Percentiles rank a stretch among this genome's conserved stretches.
Conservation (phyloP, 2,797 vertebrate species). For the Tangara arthus region DNA sequence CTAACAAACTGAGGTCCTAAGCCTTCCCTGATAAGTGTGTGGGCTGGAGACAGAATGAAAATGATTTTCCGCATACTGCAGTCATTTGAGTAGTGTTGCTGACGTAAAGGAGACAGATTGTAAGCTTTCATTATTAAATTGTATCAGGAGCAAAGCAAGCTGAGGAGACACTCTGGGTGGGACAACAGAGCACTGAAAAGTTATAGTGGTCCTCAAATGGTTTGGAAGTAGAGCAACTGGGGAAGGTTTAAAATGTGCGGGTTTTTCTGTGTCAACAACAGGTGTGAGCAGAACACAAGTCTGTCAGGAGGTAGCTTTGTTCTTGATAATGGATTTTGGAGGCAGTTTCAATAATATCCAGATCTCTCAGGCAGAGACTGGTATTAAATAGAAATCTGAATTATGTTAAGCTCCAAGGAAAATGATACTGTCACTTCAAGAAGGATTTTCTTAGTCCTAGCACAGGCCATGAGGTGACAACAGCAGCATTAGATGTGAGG, state of each 20-base stretch:
- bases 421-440: background rate
- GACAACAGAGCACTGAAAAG: background rate
- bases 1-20: background rate
- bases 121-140: background rate
- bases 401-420: background rate
- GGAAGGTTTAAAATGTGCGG: background rate
- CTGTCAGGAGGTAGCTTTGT: background rate
- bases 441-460: background rate
- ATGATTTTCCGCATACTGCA: background rate
- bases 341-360: background rate
- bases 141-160: background rate
- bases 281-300: background rate
- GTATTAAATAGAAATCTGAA: background rate
- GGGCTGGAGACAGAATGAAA: background rate
- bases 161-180: background rate
- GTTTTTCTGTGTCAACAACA: background rate
- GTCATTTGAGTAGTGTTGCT: background rate
- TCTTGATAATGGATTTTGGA: background rate
- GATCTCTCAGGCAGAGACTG: background rate
- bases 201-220: accelerated
- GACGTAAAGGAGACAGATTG: background rate
- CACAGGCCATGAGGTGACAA: background rate
- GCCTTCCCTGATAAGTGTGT: background rate
- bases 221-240: background rate
- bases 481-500: background rate